Percentiles rank a stretch among this genome's conserved stretches.
Evolutionary conservation across 2,113 vertebrate species (phyloP).

Genomic region (Poeciliopsis prolifica): DNA sequence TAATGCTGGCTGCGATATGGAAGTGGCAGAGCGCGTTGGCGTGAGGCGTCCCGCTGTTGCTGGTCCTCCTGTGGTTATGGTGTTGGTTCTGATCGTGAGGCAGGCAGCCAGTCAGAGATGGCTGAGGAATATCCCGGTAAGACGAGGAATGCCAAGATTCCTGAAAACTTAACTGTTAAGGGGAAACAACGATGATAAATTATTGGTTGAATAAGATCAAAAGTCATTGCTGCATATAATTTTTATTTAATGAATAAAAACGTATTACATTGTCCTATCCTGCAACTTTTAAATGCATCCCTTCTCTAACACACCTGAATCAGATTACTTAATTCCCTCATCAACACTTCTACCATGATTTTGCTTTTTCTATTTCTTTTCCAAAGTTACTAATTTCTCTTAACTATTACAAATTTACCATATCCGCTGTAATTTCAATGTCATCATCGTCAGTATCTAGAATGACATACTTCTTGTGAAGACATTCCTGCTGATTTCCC

Average conservation of each 20-base stretch:
- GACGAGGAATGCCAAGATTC: conserved; percentile 80
- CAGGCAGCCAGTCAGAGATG: conserved; percentile 84
- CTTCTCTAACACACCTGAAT: no score
- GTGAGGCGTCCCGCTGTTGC: conserved; percentile 75
- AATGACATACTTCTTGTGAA: conserved; percentile 84
- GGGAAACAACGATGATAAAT: conserved; percentile 9
- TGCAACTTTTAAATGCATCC: no score
- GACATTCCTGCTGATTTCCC: conserved; percentile 79
- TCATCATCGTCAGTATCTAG: not conserved
- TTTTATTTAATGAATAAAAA: no score
- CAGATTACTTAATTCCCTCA: no score
- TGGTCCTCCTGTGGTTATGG: conserved; percentile 84
- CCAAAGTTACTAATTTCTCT: not conserved
- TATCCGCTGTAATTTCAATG: not conserved
- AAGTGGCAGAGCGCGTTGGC: conserved; percentile 97
- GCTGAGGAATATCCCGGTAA: conserved; percentile 80
- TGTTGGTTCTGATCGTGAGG: conserved; percentile 89
- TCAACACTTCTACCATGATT: no score
- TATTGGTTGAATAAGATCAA: not conserved
- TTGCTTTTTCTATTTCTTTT: not conserved
- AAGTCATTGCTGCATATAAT: no score
- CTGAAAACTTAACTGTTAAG: conserved; percentile 82
- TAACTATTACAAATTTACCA: not conserved
- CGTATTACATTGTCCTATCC: no score
- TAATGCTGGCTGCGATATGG: conserved; percentile 98